phyloP scores from a whole-genome alignment of 2,113 vertebrate genomes.

The Tachuris rubrigastra region DNA sequence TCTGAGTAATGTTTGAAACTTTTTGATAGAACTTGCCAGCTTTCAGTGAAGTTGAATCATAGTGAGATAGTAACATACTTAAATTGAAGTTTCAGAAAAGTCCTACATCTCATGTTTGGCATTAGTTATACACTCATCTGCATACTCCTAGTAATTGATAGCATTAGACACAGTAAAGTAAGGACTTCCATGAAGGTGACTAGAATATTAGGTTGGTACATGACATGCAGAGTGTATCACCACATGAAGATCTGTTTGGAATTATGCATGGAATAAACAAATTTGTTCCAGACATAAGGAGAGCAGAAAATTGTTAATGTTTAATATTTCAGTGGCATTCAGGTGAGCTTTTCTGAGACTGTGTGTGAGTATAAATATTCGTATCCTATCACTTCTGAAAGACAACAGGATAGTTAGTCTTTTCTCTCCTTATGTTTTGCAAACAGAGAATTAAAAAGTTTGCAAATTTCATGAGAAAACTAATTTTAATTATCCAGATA shows the following conservation, averaged over 20 bases:
- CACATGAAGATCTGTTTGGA: slow-evolving; percentile 7
- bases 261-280: slow-evolving; percentile 4
- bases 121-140: background rate
- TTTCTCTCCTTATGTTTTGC: background rate
- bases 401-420: background rate
- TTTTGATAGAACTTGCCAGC: background rate
- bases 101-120: background rate
- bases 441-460: background rate
- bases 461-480: background rate
- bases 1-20: background rate
- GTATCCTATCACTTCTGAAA: background rate
- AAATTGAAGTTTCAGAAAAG: background rate
- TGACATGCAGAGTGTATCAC: background rate
- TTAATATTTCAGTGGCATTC: background rate
- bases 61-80: background rate
- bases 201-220: background rate
- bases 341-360: background rate
- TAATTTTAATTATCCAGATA: background rate
- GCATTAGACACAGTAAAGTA: background rate
- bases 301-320: slow-evolving; percentile 2
- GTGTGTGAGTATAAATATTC: background rate
- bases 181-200: background rate
- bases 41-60: background rate
- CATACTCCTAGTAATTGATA: background rate
- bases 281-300: slow-evolving; percentile 23